Conservation (phyloP, 2,113 vertebrate species). For the Colinus virginianus region DNA sequence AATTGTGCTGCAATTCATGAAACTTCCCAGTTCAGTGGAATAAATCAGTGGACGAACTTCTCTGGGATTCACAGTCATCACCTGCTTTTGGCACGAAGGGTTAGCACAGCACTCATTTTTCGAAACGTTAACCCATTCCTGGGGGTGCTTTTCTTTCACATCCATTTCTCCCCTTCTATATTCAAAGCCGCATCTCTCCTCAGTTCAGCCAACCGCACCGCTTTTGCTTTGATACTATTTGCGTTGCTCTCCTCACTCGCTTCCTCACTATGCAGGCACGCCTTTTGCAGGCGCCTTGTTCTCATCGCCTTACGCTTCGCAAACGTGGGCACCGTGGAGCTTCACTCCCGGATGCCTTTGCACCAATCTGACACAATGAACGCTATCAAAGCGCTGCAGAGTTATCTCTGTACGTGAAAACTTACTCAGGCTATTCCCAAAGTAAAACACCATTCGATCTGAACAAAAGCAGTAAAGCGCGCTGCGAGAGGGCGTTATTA, state of each 20-base stretch:
- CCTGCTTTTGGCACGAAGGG: background rate
- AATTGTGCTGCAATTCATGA: background rate
- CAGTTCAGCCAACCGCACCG: background rate
- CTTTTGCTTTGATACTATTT: background rate
- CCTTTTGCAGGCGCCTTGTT: background rate
- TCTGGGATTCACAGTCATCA: background rate
- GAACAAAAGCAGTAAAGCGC: background rate
- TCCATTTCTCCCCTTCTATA: background rate
- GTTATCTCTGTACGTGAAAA: background rate
- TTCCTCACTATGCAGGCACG: background rate
- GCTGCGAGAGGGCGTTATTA: background rate
- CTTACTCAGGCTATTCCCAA: background rate
- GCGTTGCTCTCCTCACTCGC: background rate
- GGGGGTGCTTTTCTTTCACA: background rate
- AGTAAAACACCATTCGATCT: background rate
- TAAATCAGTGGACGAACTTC: background rate
- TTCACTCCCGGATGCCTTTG: background rate
- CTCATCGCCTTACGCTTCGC: background rate
- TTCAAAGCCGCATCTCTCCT: background rate
- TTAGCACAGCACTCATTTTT: background rate
- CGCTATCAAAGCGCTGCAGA: background rate
- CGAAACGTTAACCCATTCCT: background rate
- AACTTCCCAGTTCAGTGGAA: background rate
- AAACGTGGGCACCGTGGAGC: background rate
- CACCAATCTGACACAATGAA: background rate